Percentiles rank a stretch among this genome's conserved stretches.
Evolutionary conservation across 2,888 invertebrate species (phyloP).

Genomic region (Camptogramma bilineatum): DNA sequence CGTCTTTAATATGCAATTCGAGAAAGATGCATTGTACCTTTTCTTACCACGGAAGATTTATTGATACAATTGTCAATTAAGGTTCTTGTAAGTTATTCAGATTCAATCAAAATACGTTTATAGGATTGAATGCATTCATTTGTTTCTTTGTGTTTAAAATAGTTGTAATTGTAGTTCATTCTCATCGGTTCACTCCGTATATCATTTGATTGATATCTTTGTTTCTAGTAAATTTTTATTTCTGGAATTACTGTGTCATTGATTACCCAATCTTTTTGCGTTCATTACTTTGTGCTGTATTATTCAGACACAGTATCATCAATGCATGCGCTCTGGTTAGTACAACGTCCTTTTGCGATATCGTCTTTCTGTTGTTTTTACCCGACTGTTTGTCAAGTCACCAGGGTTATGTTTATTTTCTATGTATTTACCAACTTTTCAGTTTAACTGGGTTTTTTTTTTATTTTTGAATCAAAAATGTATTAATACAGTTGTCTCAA

Average conservation of each 20-base stretch:
- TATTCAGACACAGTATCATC: background rate
- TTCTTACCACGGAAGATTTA: conserved; percentile 40
- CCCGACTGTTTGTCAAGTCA: too few relatives aligned
- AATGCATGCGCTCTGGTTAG: background rate
- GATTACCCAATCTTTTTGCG: background rate
- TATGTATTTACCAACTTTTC: too few relatives aligned
- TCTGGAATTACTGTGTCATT: background rate
- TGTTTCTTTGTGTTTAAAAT: conserved; percentile 13
- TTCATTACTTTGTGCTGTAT: background rate
- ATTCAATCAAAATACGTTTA: conserved; percentile 34
- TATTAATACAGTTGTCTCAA: too few relatives aligned
- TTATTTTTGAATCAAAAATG: too few relatives aligned
- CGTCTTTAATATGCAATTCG: conserved; percentile 40
- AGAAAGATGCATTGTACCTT: conserved; percentile 40
- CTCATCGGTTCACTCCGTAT: conserved; percentile 1
- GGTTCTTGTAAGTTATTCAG: conserved; percentile 32
- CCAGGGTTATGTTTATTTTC: too few relatives aligned
- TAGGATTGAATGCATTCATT: conserved; percentile 15
- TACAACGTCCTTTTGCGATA: background rate
- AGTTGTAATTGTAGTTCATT: background rate
- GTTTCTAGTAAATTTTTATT: background rate
- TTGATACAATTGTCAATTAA: conserved; percentile 39
- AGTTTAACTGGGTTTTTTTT: too few relatives aligned
- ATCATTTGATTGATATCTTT: conserved; percentile 1
- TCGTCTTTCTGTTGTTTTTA: background rate